Base-by-base conservation (phyloP, 2,797 vertebrate species). In the Loris lydekkerianus region DNA sequence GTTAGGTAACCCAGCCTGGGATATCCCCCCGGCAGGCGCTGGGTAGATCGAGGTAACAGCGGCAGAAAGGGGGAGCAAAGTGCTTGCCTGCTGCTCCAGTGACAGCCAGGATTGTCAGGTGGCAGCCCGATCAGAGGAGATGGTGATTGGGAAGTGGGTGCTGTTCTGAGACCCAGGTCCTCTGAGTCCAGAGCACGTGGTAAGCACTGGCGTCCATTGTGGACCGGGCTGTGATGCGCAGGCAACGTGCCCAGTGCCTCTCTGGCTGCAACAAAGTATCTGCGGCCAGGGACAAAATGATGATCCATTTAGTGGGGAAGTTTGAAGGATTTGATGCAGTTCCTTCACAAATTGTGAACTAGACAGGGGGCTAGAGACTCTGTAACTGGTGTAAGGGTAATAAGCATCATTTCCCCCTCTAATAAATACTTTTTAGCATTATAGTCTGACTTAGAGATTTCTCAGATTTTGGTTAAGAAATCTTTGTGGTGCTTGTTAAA, bases 401-500 rank as follows among this genome's bases (percentile, higher is more conserved):
- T 34, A 65, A 20, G 9, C 53, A 10, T 34, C 37, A 46, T 13
- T 34, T 69, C 5, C 7, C 21, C 10, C 70, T 69, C 65, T 81
- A 81, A 46, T 29, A 84, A 86, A 78, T 65, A n/a, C 40, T 46
- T 70, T 49, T 61, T 40, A 67, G 46, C 20, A 69, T 14, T 37
- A 3, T 83, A 15, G 37, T 80, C 72, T 34, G 14, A 85, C 1
- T 83, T 63, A 20, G 46, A 31, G 7, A 4, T 73, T 63, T 46
- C 63, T 86, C 37, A 37, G 56, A 69, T 86, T 78, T 61, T 95
- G 56, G 18, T 20, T 91, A 46, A 77, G 56, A 81, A 93, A 86
- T 89, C 37, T 86, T 40, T 3, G 1, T 29, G 40, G 37, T 46
- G 14, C 15, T 53, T 75, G 21, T 61, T 46, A 72, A 90, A 93